Percentiles rank a stretch among this genome's conserved stretches.
These are phyloP conservation scores for Bibio marci DNA, from an alignment of 2,888 invertebrate genomes.

Conservation along the genomic window DNA sequence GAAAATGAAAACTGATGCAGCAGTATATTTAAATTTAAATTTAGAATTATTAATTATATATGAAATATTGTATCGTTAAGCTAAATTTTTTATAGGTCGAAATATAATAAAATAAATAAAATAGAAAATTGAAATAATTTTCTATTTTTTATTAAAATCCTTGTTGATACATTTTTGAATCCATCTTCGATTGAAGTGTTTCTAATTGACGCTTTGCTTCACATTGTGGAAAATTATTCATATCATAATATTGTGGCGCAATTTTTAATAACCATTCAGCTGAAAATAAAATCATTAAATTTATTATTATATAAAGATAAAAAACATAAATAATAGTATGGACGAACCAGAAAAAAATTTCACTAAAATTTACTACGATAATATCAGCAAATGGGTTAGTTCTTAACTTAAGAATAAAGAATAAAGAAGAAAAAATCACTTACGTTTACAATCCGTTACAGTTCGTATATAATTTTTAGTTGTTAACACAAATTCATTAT, in stretches of 20 bases:
- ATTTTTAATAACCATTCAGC: conserved; percentile 90
- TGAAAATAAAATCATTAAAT: conserved; percentile 22
- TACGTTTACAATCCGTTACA: conserved; percentile 97
- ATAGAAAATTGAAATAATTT: too few species aligned
- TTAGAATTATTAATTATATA: too few species aligned
- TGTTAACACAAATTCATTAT: conserved; percentile 98
- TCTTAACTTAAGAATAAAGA: too few species aligned
- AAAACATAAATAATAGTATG: background rate
- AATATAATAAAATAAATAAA: too few species aligned
- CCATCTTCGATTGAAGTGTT: conserved; percentile 68
- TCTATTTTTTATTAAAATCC: conserved; percentile 63
- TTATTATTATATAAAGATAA: conserved; percentile 1
- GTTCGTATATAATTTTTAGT: conserved; percentile 99
- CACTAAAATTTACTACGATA: too few species aligned
- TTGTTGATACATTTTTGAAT: conserved; percentile 75
- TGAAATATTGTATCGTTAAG: too few species aligned
- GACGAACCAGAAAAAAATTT: too few species aligned
- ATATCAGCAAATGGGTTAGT: too few species aligned
- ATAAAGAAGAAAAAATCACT: too few species aligned
- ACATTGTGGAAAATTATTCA: conserved; percentile 94
- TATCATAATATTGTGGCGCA: conserved; percentile 96
- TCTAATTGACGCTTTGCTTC: conserved; percentile 90
- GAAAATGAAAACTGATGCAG: too few species aligned
- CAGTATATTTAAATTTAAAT: too few species aligned
- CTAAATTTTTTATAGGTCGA: too few species aligned